Evolutionary conservation across 1,140 invertebrate species (phyloP).

Genomic region (Drosophila aff.): DNA sequence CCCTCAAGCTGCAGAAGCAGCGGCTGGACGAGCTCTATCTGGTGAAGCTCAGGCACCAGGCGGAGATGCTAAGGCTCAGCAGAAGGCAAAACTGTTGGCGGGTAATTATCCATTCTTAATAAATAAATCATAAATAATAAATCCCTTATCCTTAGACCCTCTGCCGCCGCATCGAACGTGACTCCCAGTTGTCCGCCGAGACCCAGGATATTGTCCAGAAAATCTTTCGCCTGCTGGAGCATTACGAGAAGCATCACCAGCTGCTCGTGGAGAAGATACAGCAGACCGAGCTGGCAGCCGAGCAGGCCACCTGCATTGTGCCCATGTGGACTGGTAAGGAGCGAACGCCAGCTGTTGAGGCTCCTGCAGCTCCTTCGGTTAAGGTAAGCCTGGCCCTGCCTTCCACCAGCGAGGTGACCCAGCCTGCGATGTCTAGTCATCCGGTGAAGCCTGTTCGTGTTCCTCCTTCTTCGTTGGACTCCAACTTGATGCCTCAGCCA

Average conservation of each 20-base stretch:
- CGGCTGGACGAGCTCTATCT: conserved; percentile 57
- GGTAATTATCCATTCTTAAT: conserved; percentile 4
- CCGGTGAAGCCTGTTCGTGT: background rate
- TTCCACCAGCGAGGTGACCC: background rate
- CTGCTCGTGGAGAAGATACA: conserved; percentile 61
- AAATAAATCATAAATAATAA: background rate
- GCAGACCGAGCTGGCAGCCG: conserved; percentile 56
- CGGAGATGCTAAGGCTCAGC: conserved; percentile 58
- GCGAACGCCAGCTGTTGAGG: background rate
- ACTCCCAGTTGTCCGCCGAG: conserved; percentile 58
- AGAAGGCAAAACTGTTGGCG: conserved; percentile 68
- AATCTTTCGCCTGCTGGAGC: conserved; percentile 68
- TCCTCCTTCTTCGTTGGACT: background rate
- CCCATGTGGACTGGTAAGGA: conserved; percentile 36
- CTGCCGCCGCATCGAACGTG: conserved; percentile 50
- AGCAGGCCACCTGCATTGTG: conserved; percentile 47
- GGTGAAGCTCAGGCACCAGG: conserved; percentile 67
- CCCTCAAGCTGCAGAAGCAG: conserved; percentile 65
- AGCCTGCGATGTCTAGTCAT: background rate
- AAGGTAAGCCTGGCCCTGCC: background rate
- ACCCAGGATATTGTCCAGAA: conserved; percentile 60
- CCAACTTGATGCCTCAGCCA: background rate
- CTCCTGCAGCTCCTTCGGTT: background rate
- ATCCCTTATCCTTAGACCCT: conserved; percentile 8
- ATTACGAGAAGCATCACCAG: conserved; percentile 67